Conservation (phyloP, 2,888 invertebrate genomes). For the Fragum sueziense region DNA sequence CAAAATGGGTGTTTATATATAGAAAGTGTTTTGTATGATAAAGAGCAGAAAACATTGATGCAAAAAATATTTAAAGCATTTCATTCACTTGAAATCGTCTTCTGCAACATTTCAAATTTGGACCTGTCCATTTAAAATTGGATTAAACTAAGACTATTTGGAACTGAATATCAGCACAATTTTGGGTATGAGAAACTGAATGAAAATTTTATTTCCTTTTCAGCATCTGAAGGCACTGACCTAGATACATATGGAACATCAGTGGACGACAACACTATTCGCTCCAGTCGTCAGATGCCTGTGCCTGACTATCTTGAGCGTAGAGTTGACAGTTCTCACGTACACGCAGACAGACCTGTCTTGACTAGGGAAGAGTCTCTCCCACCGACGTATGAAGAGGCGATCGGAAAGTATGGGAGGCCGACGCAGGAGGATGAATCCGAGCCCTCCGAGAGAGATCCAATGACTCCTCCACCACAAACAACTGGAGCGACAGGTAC, state of each 20-base stretch:
- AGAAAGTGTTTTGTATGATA: too few relatives aligned
- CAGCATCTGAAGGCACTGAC: constrained; percentile 2
- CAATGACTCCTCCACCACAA: background rate
- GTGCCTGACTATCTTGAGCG: constrained; percentile 30
- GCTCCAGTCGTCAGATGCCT: constrained; percentile 44
- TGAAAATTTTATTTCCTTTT: background rate
- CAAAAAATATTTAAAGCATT: too few relatives aligned
- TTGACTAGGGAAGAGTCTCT: background rate
- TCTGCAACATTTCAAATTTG: too few relatives aligned
- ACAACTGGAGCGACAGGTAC: constrained; percentile 4
- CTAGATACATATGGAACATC: background rate
- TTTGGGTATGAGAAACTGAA: background rate
- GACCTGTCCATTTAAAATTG: too few relatives aligned
- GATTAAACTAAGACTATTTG: background rate
- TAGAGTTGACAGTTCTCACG: background rate
- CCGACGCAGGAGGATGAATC: background rate
- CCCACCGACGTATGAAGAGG: constrained; percentile 37
- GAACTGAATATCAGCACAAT: background rate
- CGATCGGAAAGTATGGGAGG: background rate
- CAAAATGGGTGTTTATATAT: too few relatives aligned
- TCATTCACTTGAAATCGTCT: too few relatives aligned
- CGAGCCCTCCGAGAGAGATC: background rate
- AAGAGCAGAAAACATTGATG: too few relatives aligned
- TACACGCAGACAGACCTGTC: background rate
- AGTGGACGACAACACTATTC: constrained; percentile 16